These are phyloP conservation scores for Gortyna flavago DNA, from an alignment of 2,888 invertebrate genomes.

Conservation along the genomic window DNA sequence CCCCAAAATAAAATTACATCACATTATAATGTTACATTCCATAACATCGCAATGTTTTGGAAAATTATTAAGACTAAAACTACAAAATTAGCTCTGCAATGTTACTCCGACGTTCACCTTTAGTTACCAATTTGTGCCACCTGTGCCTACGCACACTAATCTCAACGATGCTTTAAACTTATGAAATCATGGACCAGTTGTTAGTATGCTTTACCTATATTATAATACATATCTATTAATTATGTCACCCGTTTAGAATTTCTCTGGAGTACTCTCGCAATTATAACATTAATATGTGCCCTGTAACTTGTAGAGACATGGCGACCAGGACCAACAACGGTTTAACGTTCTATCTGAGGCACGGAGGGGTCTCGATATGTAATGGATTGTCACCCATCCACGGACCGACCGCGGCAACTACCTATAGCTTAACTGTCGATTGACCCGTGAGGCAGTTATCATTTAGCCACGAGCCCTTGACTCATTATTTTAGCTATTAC, in stretches of 20 bases:
- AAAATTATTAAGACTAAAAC: slow-evolving; percentile 16
- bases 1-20: not conserved
- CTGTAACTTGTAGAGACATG: not conserved
- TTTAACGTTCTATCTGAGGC: too few relatives aligned
- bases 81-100: slow-evolving; percentile 35
- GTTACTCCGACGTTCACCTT: slow-evolving; percentile 22
- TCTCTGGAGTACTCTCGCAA: not conserved
- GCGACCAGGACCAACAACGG: too few relatives aligned
- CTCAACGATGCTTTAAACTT: slow-evolving; percentile 35
- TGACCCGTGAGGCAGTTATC: too few relatives aligned
- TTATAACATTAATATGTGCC: not conserved
- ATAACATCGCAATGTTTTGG: slow-evolving; percentile 1
- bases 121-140: slow-evolving; percentile 39
- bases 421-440: too few relatives aligned
- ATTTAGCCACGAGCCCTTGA: too few relatives aligned
- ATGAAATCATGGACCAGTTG: slow-evolving; percentile 39
- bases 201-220: not conserved
- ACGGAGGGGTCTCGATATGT: too few relatives aligned
- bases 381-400: too few relatives aligned
- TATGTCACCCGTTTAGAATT: not conserved
- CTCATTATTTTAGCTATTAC: not conserved
- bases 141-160: slow-evolving; percentile 38
- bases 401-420: too few relatives aligned
- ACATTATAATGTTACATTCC: not conserved
- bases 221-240: not conserved